A percentile compares a stretch with the other conserved stretches of the same genome.
Conservation (phyloP, 92 coral and sea anemone species). For the Desmophyllum pertusum region DNA sequence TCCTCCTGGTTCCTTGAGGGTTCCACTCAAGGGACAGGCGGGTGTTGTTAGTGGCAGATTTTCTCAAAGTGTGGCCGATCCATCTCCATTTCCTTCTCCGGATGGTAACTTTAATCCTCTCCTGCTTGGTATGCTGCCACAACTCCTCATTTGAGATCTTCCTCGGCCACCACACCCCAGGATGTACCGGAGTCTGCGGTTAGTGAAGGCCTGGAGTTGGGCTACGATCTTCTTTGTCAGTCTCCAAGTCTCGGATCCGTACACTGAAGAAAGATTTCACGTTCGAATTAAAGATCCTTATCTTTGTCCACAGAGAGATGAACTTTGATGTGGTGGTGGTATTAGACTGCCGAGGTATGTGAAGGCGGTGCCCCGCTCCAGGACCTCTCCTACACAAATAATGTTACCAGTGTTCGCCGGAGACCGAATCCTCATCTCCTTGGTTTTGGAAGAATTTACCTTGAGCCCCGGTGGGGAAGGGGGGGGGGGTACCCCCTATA, state of each 20-base stretch:
- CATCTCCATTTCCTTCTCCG: neutral
- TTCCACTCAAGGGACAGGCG: neutral
- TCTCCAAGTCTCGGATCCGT: neutral
- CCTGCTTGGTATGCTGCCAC: neutral
- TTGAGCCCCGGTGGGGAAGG: too few relatives aligned
- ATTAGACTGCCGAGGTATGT: neutral
- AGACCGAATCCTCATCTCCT: constrained; percentile 6
- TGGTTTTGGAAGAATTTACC: constrained; percentile 12
- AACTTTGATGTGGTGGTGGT: too few relatives aligned
- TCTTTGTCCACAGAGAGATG: neutral
- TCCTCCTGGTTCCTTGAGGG: neutral
- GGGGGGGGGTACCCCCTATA: too few relatives aligned
- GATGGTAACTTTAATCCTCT: neutral
- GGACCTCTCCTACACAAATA: neutral
- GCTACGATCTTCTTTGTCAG: neutral
- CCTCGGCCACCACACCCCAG: neutral
- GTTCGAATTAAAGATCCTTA: neutral
- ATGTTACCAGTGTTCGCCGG: constrained; percentile 5
- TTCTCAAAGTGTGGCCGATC: neutral
- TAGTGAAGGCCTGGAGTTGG: neutral
- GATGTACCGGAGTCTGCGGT: neutral
- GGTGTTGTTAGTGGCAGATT: neutral
- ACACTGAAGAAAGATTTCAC: neutral
- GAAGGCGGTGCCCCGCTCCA: neutral
- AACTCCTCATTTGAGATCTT: neutral